Evolutionary conservation across 2,888 invertebrate genomes (phyloP).

Genomic region (Drosophila emarginata): DNA sequence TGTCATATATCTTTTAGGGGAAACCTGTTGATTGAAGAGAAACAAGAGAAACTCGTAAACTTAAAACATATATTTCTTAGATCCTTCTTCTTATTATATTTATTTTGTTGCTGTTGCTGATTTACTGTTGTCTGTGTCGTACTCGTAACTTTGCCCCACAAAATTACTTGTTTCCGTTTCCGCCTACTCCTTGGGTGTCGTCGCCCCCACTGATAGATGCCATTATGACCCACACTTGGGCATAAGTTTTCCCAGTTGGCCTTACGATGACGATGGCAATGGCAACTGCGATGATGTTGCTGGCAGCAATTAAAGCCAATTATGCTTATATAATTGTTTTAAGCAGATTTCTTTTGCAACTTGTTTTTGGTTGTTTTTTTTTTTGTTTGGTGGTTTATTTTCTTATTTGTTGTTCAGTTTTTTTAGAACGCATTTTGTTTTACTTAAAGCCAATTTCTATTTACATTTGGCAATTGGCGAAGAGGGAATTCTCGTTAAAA

Average conservation of each 20-base stretch:
- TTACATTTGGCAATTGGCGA: constrained; percentile 46
- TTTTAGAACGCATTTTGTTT: background rate
- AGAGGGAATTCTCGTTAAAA: constrained; percentile 60
- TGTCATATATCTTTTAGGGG: background rate
- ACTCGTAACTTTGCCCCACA: constrained; percentile 76
- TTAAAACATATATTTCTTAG: constrained; percentile 30
- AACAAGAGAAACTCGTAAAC: constrained; percentile 25
- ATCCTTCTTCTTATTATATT: constrained; percentile 20
- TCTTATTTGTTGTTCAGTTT: constrained; percentile 16
- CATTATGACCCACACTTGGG: constrained; percentile 77
- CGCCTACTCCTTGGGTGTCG: constrained; percentile 55
- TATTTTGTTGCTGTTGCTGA: constrained; percentile 24
- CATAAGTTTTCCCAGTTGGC: constrained; percentile 53
- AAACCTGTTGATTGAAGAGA: constrained; percentile 35
- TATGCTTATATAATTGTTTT: constrained; percentile 80
- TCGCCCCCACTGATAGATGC: constrained; percentile 76
- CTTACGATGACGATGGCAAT: constrained; percentile 31
- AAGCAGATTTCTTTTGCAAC: constrained; percentile 62
- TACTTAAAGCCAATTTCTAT: constrained; percentile 43
- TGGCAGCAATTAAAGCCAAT: constrained; percentile 80
- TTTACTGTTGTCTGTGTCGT: constrained; percentile 49
- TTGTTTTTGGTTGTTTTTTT: constrained; percentile 27
- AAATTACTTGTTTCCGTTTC: constrained; percentile 81
- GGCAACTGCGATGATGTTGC: constrained; percentile 35
- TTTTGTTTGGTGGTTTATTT: constrained; percentile 15